Evolutionary conservation across 2,888 invertebrate species (phyloP), one percentile per base, ranked within the genome.

Genomic region (Acrobasis consociella): DNA sequence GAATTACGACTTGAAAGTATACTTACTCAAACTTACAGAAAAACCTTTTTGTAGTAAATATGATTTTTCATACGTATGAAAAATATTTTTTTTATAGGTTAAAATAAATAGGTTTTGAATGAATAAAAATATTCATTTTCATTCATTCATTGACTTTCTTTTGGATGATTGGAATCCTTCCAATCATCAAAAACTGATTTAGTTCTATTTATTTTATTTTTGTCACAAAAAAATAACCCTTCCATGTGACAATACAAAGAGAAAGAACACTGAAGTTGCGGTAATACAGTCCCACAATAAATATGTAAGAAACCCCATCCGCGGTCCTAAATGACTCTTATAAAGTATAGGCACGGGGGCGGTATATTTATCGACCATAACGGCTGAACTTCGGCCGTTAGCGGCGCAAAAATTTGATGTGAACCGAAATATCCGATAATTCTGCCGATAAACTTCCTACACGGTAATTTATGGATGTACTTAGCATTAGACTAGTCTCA

Each of bases 371-470:
- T 62, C 55, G 55, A 62, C 55, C 49, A 49, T 62, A 62, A 62
- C 55, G 49, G 49, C 55, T 16, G 38, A 85, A 85, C 70, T 85
- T 85, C 64, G 68, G 72, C 74, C 77, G 73, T 83, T 84, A 80
- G 71, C 71, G 72, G 72, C 72, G 72, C 77, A 82, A 81, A 80
- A 80, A 81, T 83, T 80, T 78, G 72, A 77, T 78, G 78, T 76
- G 78, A 78, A 73, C 72, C 75, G 75, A 79, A 79, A 77, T 55
- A 55, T 62, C 37, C 17, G 16, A 52, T 64, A 64, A 64, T 64
- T 49, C 42, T 53, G 16, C 60, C 62, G 60, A 62, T 62, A 62
- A 62, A 62, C 49, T 42, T 49, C 55, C 49, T 55, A 37, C 55
- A 49, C 17, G 22, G 49, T 16, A 49, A 62, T 49, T 62, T 62